A percentile compares a stretch with the other conserved stretches of the same genome.
phyloP scores from a whole-genome alignment of 2,113 vertebrate species.

The Lophotis ruficrista region DNA sequence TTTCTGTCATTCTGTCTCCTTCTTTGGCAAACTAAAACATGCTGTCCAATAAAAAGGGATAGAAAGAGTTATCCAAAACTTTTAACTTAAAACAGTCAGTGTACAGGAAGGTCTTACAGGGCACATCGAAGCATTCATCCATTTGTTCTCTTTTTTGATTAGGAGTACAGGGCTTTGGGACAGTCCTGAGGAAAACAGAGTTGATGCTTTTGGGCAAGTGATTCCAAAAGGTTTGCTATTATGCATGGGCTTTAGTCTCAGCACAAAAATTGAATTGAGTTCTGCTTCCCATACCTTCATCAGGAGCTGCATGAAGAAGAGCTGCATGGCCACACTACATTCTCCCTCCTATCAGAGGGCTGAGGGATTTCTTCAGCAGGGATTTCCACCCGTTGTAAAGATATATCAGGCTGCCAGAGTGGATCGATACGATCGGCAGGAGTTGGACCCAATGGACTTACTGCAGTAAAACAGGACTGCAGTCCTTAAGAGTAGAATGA shows the following conservation, averaged over 20 bases:
- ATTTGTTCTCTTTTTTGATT: not conserved
- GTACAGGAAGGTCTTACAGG: not conserved
- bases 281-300: not conserved
- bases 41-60: not conserved
- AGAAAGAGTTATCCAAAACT: not conserved
- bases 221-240: not conserved
- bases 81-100: not conserved
- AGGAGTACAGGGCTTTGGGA: not conserved
- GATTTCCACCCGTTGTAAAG: not conserved
- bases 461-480: not conserved
- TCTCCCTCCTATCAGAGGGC: not conserved
- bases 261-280: not conserved
- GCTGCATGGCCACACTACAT: not conserved
- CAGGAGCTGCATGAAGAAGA: not conserved
- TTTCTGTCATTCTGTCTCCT: not conserved
- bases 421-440: not conserved
- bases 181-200: not conserved
- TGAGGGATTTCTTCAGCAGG: not conserved
- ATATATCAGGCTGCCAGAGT: not conserved
- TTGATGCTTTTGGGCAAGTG: not conserved
- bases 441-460: not conserved
- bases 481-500: not conserved
- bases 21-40: not conserved
- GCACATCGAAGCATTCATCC: accelerated
- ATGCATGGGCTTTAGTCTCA: accelerated